Evolutionary conservation across 2,888 invertebrate genomes (phyloP), one percentile per base, ranked within the genome.

Genomic region (Habroteleia sp.): DNA sequence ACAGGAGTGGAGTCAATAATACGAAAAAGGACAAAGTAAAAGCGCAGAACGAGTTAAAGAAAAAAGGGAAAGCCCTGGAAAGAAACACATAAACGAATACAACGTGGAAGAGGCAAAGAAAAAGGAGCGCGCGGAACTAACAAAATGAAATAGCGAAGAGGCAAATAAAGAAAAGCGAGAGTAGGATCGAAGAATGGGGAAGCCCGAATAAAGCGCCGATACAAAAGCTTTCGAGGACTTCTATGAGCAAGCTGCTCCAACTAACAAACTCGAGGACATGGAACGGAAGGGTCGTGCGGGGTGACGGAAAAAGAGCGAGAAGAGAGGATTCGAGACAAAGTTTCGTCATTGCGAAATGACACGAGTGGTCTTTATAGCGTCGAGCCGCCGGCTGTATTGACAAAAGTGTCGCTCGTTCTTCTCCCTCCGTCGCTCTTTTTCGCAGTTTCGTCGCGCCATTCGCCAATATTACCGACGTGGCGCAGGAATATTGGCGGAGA

Each of bases 351-450:
- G 89, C 89, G 87, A 89, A 87, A 89, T 90, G 90, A 90, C 91
- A 90, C 90, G 90, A 90, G 90, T 91, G 91, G 89, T 90, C 90
- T 91, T 91, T 91, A 91, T 90, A 89, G 90, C 88, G 83, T 81
- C 78, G 79, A 80, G 73, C 73, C 81, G 80, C 82, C 82, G 82
- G 79, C 80, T 81, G 89, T 90, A 90, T 90, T 90, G 90, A 90
- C 89, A 90, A 90, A 90, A 90, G 89, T 89, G 89, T 89, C 89
- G 89, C 84, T 84, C 84, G 85, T 81, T 68, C 29, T 23, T 60
- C 73, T 50, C 29, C 35, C 52, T 54, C 35, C 39, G 44, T 54
- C 52, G 33, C 54, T 62, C 72, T 73, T 79, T 74, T 87, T 88
- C 86, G 66, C 63, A 85, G 86, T 88, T 89, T 87, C 77, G 76